A percentile compares a stretch with the other conserved stretches of the same genome.
Evolutionary conservation across 1,140 invertebrate genomes (phyloP).

Genomic region (Bicyclus anynana): DNA sequence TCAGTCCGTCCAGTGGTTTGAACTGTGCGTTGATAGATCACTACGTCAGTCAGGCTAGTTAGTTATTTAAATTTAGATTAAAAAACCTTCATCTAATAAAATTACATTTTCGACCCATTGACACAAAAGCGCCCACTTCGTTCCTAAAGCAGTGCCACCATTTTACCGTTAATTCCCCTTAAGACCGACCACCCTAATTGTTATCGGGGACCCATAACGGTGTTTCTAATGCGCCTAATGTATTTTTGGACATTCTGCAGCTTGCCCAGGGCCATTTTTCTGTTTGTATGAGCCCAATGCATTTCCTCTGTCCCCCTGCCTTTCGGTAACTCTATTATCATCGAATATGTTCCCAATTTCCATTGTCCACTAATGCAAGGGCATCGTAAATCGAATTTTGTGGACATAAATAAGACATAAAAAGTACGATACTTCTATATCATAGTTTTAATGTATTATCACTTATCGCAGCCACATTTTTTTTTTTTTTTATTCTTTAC

Average conservation of each 20-base stretch:
- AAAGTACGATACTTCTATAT: not conserved
- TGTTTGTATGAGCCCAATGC: constrained; percentile 63
- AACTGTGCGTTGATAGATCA: too few relatives aligned
- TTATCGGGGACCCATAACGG: constrained; percentile 73
- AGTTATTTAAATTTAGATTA: not conserved
- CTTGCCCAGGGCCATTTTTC: constrained; percentile 71
- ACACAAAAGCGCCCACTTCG: not conserved
- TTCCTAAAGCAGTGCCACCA: constrained; percentile 21
- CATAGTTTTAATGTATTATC: too few relatives aligned
- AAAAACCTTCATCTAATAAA: not conserved
- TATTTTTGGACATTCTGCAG: constrained; percentile 76
- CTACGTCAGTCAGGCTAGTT: too few relatives aligned
- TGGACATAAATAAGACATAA: constrained; percentile 61
- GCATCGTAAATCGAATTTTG: constrained; percentile 55
- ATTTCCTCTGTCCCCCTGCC: constrained; percentile 46
- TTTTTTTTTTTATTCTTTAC: too few relatives aligned
- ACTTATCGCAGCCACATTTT: too few relatives aligned
- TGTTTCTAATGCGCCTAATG: constrained; percentile 75
- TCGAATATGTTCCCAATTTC: constrained; percentile 74
- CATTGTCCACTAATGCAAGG: constrained; percentile 63
- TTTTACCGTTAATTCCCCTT: constrained; percentile 63
- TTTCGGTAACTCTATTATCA: constrained; percentile 69
- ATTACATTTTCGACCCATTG: not conserved
- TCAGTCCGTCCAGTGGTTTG: too few relatives aligned
- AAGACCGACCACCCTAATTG: constrained; percentile 73